Evolutionary conservation across 2,797 vertebrate genomes (phyloP).

Genomic region (Premnoplex brunnescens): DNA sequence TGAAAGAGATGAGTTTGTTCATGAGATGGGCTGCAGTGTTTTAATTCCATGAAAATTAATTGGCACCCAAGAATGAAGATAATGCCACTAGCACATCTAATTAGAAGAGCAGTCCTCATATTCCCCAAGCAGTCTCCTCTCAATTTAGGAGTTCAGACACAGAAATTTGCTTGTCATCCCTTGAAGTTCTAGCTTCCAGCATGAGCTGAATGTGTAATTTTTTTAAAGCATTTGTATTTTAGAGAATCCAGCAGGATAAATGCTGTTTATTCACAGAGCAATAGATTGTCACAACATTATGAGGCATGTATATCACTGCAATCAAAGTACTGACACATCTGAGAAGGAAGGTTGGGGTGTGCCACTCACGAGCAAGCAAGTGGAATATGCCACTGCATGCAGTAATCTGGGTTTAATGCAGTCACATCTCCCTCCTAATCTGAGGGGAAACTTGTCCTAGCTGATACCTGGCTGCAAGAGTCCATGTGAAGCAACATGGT

Average conservation of each 20-base stretch:
- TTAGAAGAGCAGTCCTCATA: neutral
- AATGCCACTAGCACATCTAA: neutral
- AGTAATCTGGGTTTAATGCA: neutral
- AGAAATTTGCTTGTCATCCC: neutral
- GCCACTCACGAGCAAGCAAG: neutral
- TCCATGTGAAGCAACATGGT: neutral
- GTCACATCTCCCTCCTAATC: neutral
- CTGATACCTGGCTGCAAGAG: neutral
- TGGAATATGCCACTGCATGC: neutral
- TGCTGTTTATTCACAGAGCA: neutral
- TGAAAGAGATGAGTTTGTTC: neutral
- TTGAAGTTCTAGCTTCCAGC: neutral
- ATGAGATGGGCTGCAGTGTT: neutral
- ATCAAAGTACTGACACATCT: neutral
- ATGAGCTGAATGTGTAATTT: neutral
- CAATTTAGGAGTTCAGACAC: neutral
- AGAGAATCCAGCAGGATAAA: constrained; percentile 28
- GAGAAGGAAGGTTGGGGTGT: neutral
- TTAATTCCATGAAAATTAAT: neutral
- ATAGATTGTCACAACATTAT: constrained; percentile 18
- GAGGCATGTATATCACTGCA: neutral
- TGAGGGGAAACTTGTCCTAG: neutral
- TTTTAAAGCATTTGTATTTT: neutral
- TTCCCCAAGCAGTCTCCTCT: neutral
- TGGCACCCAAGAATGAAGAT: neutral